Base-by-base conservation (phyloP, 1,140 invertebrate genomes). In the Heliconius congener region DNA sequence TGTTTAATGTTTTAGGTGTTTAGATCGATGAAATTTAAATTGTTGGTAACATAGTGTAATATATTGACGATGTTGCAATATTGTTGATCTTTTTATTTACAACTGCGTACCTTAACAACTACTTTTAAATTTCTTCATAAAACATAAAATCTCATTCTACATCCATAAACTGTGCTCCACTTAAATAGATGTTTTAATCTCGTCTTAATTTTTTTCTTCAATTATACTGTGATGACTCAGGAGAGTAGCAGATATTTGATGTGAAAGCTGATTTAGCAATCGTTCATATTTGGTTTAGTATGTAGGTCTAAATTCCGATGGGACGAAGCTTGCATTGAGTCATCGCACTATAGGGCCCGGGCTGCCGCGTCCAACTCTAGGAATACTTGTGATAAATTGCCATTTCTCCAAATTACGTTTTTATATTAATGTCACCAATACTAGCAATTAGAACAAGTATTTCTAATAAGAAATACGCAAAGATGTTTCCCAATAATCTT, bases 321-420 rank as follows among this genome's bases (percentile, higher is more conserved):
- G 88, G 91, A 94, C 92, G 89, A 94, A 94, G 91, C 88, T 94
- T 94, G 93, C 93, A 94, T 94, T 93, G 93, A 94, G 93, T 94
- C 93, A 94, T 94, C 93, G 93, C 93, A 94, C 92, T 94, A 94
- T 94, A 88, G 87, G 87, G 87, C 87, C 86, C 85, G 88, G 90
- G 88, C 85, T 82, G 86, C 88, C 86, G 87, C 86, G 83, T 82
- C 87, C 82, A 74, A 81, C 79, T 77, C 73, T 84, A 76, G 80
- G 83, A 83, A 83, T 86, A 84, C 80, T 84, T 82, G 79, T 78
- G 79, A 77, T 74, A 77, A 81, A 60, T 73, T 57, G 8, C 30
- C 37, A 11, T 9, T 19, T 3, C 8, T 39, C 27, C 60, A 23
- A 23, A 66, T 27, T 30, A 23, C 30, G 11, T 23, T 23, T 8